Percentiles rank a stretch among this genome's conserved stretches.
phyloP scores from a whole-genome alignment of 2,888 invertebrate species.

The Pachydiplax longipennis region DNA sequence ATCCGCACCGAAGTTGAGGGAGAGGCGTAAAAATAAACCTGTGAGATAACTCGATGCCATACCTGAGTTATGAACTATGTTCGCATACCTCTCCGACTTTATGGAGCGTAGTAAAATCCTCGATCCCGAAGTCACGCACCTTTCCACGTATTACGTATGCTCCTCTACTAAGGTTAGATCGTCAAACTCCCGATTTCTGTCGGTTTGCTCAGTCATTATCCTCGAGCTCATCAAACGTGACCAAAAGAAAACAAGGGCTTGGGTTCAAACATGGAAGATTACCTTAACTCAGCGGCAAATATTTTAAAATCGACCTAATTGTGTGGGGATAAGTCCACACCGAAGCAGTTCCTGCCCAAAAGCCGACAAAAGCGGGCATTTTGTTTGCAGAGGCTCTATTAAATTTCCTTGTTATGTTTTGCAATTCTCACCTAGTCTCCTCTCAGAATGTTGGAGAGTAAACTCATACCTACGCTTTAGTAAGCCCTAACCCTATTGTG shows the following conservation, averaged over 20 bases:
- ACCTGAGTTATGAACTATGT: no score
- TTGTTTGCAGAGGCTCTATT: background rate
- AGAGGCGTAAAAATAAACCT: background rate
- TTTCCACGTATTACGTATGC: background rate
- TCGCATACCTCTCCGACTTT: no score
- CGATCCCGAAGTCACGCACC: background rate
- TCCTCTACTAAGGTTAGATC: background rate
- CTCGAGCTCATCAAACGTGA: background rate
- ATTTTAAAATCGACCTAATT: background rate
- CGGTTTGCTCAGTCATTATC: background rate
- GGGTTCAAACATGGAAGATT: background rate
- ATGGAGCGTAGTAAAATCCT: background rate
- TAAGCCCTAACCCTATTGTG: background rate
- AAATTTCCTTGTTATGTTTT: background rate
- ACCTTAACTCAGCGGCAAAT: background rate
- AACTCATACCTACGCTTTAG: background rate
- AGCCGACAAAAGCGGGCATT: background rate
- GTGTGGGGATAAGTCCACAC: background rate
- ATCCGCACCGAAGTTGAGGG: background rate
- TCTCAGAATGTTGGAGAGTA: background rate
- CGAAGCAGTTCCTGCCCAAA: background rate
- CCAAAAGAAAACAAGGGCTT: background rate
- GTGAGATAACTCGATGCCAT: no score
- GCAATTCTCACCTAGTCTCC: background rate
- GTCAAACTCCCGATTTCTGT: background rate